Evolutionary conservation across 2,797 vertebrate genomes (phyloP), one percentile per base, ranked within the genome.

Genomic region (Pantherophis alleghaniensis): DNA sequence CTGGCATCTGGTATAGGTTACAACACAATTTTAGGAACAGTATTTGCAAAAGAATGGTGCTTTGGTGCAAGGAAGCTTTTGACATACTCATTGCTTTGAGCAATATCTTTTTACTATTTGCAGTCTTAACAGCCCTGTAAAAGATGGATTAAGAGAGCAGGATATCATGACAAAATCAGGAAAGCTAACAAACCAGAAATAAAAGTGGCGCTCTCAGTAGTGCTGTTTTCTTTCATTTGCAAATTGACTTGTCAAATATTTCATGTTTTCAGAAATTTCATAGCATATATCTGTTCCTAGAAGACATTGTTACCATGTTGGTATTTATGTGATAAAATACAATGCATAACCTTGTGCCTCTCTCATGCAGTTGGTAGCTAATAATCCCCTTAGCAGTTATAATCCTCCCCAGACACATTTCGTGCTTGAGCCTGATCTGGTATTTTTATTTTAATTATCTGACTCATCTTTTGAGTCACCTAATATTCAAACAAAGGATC

Each of bases 401-500:
- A 92, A n/a, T 66, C 12, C 92, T 79, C 51, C 1, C 28, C 18
- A 91, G 93, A 96, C 53, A 95, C 1, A 87, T 59, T 93, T 47
- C 94, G 83, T 56, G 60, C 79, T 94, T 0, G 1, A 94, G 69
- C 91, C 92, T 95, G 95, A 94, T 37, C 87, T 26, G 37, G 86
- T 93, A n/a, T 96, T 96, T 96, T 93, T 47, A 93, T 92, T 94
- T 94, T 89, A 93, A 94, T 16, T 51, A 69, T 92, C 61, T 96
- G 86, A 86, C 55, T 95, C 92, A 95, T 28, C 12, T 42, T 91
- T 91, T 93, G 93, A 91, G 37, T 91, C 94, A 37, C 37, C 90
- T 87, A 59, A 37, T 94, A 12, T 90, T 94, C 93, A 95, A 57
- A 61, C 28, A 32, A 22, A 79, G 37, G 57, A 92, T 51, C 91